Evolutionary conservation across 1,140 invertebrate genomes (phyloP), one percentile per base, ranked within the genome.

Genomic region (Brachionus paranguensis): DNA sequence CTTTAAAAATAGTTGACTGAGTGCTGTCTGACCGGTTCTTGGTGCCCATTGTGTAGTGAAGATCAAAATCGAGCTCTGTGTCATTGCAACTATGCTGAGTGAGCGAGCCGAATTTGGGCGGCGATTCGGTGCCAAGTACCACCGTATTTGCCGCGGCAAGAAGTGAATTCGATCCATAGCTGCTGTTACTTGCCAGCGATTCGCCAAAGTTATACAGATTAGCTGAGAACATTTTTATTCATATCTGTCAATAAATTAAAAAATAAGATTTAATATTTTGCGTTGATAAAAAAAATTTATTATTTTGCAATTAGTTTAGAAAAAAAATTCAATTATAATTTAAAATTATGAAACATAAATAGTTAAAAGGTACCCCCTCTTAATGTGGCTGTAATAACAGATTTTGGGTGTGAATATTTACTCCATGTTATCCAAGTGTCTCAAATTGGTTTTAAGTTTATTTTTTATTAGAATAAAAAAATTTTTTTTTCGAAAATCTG

Each of bases 241-340:
- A 60, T 60, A 60, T 60, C 53, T 60, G 53, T 60, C 53, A 60
- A 60, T 20, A 60, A 60, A 68, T 68, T 43, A 45, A 37, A 68
- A 68, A 70, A 70, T 70, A n/a, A 70, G 47, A 17, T 53, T n/a
- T 70, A 70, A 14, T n/a, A 70, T 70, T 70, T 70, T 70, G 65
- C 65, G 65, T 37, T 33, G 65, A 70, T 20, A 72, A 72, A 41
- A 41, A 72, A 68, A 24, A 33, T 68, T 68, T 33, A 43, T 72
- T 72, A 37, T 43, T 41, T 41, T 41, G 33, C 17, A 37, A 72
- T 72, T 72, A 72, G 20, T 37, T 43, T 43, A 43, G 14, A 43
- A 72, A 43, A 60, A 60, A 60, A 20, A 60, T 60, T 60, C 20
- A 60, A 60, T 60, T 60, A 60, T 60, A 60, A 60, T 60, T 53